Evolutionary conservation across 2,888 invertebrate species (phyloP), one percentile per base, ranked within the genome.

Genomic region (Eupithecia abbreviata): DNA sequence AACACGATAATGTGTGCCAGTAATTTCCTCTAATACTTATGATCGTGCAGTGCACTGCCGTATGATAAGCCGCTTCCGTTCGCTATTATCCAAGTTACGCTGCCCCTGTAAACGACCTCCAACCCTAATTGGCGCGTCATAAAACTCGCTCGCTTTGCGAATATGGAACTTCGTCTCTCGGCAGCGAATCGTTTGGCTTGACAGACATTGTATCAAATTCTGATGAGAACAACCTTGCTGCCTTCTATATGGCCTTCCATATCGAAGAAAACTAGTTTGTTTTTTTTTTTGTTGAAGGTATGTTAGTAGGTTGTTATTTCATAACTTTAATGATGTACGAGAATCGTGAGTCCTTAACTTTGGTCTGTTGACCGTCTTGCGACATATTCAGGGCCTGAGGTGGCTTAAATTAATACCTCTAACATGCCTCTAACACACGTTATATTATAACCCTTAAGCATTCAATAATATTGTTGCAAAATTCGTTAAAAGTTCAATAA

Each of bases 21-120:
- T 55, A 55, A 55, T 58, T 58, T 58, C 58, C 18, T 58, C 51
- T 51, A 51, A 7, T 7, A 58, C 18, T 3, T 12, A 3, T 62
- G 12, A 66, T 42, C 41, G 66, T 66, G 66, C 42, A 42, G 66
- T 66, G 66, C 42, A 15, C 15, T 66, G 42, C 66, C 66, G 42
- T 42, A 42, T 42, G 66, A 41, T 42, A 45, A 95, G 95, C 90
- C 80, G 82, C 84, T 80, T 82, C 81, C 77, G 78, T 67, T 74
- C 65, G 47, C 43, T 84, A 81, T 69, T 78, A 77, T 81, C 76
- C 70, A 66, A 68, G 67, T 75, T 73, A 47, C 77, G 80, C 82
- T 84, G 82, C 82, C 80, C 75, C 77, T 79, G 81, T 82, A 81
- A 79, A 79, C 78, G 73, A 76, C 76, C 42, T 13, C 51, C 67